Percentiles rank a stretch among this genome's conserved stretches.
These are phyloP conservation scores for Drymonia ruficornis DNA, from an alignment of 2,888 invertebrate species.

Conservation along the genomic window DNA sequence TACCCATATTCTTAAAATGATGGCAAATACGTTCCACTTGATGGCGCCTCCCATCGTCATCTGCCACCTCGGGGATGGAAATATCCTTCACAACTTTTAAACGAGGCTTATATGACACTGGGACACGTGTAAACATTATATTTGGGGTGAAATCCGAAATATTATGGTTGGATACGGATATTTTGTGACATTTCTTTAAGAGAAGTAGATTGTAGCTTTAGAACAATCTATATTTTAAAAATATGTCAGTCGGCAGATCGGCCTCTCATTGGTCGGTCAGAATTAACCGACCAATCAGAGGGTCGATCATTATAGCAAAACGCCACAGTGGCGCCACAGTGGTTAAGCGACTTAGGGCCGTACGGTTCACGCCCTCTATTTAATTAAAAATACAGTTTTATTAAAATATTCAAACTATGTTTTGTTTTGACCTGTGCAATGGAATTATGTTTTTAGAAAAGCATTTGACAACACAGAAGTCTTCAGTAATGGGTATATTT, in stretches of 20 bases:
- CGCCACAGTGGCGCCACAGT: no score
- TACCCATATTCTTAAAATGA: slow-evolving; percentile 24
- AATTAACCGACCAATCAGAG: no score
- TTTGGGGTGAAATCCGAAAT: slow-evolving; percentile 7
- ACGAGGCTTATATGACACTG: slow-evolving; percentile 11
- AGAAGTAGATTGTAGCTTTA: not conserved
- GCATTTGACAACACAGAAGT: not conserved
- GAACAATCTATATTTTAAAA: no score
- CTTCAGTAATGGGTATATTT: slow-evolving; percentile 7
- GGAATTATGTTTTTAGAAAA: not conserved
- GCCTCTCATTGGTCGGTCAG: no score
- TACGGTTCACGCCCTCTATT: no score
- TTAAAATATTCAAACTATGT: no score
- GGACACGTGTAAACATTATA: slow-evolving; percentile 24
- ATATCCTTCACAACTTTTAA: slow-evolving; percentile 25
- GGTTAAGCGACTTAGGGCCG: no score
- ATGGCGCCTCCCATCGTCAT: slow-evolving; percentile 16
- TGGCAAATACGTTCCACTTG: slow-evolving; percentile 17
- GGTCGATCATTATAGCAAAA: no score
- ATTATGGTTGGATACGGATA: not conserved
- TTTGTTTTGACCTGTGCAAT: not conserved
- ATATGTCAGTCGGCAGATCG: no score
- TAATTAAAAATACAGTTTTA: no score
- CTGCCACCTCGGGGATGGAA: slow-evolving; percentile 18
- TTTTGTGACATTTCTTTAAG: not conserved